Base-by-base conservation (phyloP, 2,113 vertebrate species). In the Bufo gargarizans region DNA sequence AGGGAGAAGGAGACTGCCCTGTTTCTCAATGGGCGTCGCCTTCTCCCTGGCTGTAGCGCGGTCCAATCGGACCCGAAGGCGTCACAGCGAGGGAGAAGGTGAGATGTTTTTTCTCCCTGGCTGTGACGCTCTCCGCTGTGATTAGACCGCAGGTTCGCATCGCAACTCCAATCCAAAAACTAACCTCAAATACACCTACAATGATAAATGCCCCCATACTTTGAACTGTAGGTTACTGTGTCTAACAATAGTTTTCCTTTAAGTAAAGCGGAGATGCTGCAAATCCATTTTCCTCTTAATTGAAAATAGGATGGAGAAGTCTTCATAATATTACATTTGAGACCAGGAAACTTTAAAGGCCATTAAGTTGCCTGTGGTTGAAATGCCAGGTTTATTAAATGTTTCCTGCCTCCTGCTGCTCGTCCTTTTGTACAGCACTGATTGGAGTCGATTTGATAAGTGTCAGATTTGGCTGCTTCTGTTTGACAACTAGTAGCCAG, bases 341-440 rank as follows among this genome's bases (percentile, higher is more conserved):
- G 16, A 78, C 47, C 1, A n/a, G 74, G 2, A 45, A 65, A 53
- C 47, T 20, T 47, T 49, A 43, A 50, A 63, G 9, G 0, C 10
- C 59, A 69, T 55, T 53, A n/a, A 33, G 49, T 69, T 55, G 65
- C 63, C 82, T 71, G 82, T 71, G n/a, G 63, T 43, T 69, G 14
- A 84, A 84, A 71, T 84, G 82, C 50, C 82, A 71, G 65, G 82
- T 69, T 84, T 84, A 71, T 84, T 67, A 69, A 71, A 67, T 49
- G 65, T 84, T 55, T 84, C 20, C 49, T 20, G 63, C 81, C 59
- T 67, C 43, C 61, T 67, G 45, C n/a, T 59, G 14, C 50, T 69
- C 49, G 9, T 80, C 11, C 5, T 67, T 83, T 69, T 83, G 47
- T 69, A 19, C 47, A 14, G 43, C 16, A 14, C 59, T 69, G 81